Percentiles rank a stretch among this genome's conserved stretches.
Conservation (phyloP, 2,113 vertebrate genomes). For the Melanotaenia duboulayi region DNA sequence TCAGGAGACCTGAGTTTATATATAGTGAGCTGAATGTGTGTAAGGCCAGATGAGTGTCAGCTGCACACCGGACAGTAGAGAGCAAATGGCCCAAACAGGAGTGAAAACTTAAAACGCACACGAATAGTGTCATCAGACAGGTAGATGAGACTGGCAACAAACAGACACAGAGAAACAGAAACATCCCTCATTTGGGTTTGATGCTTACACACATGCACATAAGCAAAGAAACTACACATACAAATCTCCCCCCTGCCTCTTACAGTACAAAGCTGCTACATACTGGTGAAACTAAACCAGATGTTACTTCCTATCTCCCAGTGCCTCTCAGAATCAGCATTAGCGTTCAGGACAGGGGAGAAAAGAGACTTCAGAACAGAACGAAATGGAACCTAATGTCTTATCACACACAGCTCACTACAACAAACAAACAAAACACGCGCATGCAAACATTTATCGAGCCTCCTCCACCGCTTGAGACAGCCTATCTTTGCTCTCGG, state of each 20-base stretch:
- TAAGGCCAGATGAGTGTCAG: constrained; percentile 86
- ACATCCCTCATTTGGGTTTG: not conserved
- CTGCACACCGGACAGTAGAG: constrained; percentile 85
- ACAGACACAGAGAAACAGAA: not conserved
- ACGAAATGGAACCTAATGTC: constrained; percentile 55
- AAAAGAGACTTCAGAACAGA: constrained; percentile 84
- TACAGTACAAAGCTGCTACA: constrained; percentile 81
- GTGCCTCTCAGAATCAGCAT: constrained; percentile 88
- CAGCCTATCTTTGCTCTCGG: constrained; percentile 45
- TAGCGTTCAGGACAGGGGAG: constrained; percentile 83
- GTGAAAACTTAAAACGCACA: constrained; percentile 38
- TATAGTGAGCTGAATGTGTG: constrained; percentile 46
- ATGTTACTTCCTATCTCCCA: constrained; percentile 93
- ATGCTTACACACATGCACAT: not conserved
- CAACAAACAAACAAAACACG: constrained; percentile 54
- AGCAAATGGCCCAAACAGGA: constrained; percentile 84
- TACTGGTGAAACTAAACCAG: constrained; percentile 91
- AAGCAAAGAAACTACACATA: constrained; percentile 27
- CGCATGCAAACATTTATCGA: constrained; percentile 28
- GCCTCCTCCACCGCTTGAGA: constrained; percentile 29
- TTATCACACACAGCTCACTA: constrained; percentile 44
- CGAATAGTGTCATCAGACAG: constrained; percentile 12
- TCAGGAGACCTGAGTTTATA: constrained; percentile 32
- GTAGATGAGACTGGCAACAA: constrained; percentile 32
- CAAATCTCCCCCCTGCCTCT: constrained; percentile 81